phyloP scores from a whole-genome alignment of 2,797 vertebrate genomes.

The Anas georgica region DNA sequence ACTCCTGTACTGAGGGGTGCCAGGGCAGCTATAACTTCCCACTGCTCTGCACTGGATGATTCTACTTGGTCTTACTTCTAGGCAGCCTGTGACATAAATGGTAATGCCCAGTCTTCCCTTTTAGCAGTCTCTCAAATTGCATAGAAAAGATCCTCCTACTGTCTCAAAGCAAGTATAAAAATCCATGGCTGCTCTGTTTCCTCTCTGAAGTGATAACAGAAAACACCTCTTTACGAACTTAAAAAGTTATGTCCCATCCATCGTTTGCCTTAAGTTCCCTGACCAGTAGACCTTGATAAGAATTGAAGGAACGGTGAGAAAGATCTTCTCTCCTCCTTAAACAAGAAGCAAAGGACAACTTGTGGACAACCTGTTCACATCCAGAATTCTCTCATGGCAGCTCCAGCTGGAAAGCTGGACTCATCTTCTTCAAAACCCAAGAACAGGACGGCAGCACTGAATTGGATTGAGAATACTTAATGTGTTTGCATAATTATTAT shows the following conservation, averaged over 20 bases:
- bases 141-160: not conserved
- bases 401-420: not conserved
- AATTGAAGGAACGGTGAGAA: not conserved
- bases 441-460: not conserved
- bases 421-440: not conserved
- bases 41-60: not conserved
- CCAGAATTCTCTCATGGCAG: not conserved
- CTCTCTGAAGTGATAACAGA: not conserved
- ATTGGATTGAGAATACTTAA: not conserved
- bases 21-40: not conserved
- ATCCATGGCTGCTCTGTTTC: not conserved
- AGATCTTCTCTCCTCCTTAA: not conserved
- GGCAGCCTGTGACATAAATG: not conserved
- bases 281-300: not conserved
- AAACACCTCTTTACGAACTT: not conserved
- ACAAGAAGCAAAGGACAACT: not conserved
- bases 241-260: not conserved
- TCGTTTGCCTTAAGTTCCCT: not conserved
- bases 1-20: not conserved
- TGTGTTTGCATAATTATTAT: not conserved
- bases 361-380: not conserved
- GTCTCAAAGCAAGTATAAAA: not conserved
- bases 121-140: not conserved
- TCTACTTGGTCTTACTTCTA: not conserved
- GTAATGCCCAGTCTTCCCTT: not conserved